Evolutionary conservation across 2,888 invertebrate genomes (phyloP).

Genomic region (Pristionchus maxplancki): DNA sequence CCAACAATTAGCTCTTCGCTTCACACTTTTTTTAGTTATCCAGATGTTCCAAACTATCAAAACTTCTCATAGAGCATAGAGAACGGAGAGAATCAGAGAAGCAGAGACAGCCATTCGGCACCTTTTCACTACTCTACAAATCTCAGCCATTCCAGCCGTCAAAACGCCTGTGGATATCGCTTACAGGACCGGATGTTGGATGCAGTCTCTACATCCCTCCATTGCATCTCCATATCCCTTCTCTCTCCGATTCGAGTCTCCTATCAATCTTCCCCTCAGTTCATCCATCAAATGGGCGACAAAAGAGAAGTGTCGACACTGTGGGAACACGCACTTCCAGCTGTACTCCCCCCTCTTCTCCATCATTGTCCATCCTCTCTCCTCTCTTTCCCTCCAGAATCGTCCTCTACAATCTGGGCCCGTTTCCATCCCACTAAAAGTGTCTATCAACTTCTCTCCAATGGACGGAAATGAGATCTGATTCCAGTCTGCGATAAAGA

Average conservation of each 20-base stretch:
- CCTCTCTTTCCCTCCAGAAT: neutral
- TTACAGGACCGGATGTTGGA: constrained; percentile 13
- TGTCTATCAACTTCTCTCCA: constrained; percentile 35
- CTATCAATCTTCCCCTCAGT: constrained; percentile 23
- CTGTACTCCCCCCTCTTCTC: neutral
- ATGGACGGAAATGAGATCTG: constrained; percentile 47
- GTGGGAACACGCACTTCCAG: constrained; percentile 18
- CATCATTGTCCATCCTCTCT: neutral
- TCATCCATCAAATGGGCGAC: constrained; percentile 40
- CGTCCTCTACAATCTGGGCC: constrained; percentile 13
- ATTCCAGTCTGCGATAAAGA: constrained; percentile 28
- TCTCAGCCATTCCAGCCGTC: neutral
- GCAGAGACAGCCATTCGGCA: neutral
- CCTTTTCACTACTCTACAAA: neutral
- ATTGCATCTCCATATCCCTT: neutral
- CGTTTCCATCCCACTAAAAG: constrained; percentile 23
- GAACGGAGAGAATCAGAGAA: constrained; percentile 2
- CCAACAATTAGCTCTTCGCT: constrained; percentile 4
- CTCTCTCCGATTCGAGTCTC: neutral
- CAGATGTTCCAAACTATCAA: constrained; percentile 23
- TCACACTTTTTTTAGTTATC: constrained; percentile 11
- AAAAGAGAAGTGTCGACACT: constrained; percentile 9
- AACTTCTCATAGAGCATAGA: neutral
- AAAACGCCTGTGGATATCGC: neutral
- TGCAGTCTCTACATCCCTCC: neutral